phyloP scores from a whole-genome alignment of 2,888 invertebrate genomes.

The Sinelater perroti region DNA sequence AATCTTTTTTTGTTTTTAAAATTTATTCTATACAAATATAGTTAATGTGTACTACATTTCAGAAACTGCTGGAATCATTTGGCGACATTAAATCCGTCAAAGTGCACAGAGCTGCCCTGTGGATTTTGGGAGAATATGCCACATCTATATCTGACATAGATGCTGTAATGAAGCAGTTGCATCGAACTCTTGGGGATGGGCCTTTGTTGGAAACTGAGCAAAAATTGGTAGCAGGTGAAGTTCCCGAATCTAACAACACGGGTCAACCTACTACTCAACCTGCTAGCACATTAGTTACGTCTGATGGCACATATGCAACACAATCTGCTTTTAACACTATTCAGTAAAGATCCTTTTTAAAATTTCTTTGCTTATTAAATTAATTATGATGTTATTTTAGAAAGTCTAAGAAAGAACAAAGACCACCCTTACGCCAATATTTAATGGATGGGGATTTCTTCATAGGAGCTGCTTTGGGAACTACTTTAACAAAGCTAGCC shows the following conservation, averaged over 20 bases:
- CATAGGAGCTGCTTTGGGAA: slow-evolving; percentile 90
- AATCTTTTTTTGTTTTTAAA: no score
- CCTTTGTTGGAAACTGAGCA: slow-evolving; percentile 72
- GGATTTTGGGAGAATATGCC: slow-evolving; percentile 98
- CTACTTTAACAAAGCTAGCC: slow-evolving; percentile 90
- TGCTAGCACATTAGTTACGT: slow-evolving; percentile 84
- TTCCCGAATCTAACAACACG: slow-evolving; percentile 62
- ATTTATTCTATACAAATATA: background rate
- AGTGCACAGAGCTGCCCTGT: slow-evolving; percentile 92
- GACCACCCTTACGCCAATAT: slow-evolving; percentile 85
- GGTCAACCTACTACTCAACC: slow-evolving; percentile 44
- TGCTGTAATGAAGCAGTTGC: slow-evolving; percentile 80
- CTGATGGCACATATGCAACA: slow-evolving; percentile 98
- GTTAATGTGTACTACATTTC: no score
- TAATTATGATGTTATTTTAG: slow-evolving; percentile 50
- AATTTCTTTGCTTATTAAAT: slow-evolving; percentile 1
- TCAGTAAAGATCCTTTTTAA: slow-evolving; percentile 65
- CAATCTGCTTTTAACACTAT: slow-evolving; percentile 95
- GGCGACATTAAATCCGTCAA: slow-evolving; percentile 88
- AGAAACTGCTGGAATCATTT: slow-evolving; percentile 82
- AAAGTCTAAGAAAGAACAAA: slow-evolving; percentile 70
- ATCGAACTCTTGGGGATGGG: slow-evolving; percentile 77
- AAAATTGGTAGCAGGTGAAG: slow-evolving; percentile 77
- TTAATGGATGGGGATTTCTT: slow-evolving; percentile 96
- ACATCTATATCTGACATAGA: slow-evolving; percentile 79